A percentile compares a stretch with the other conserved stretches of the same genome.
Conservation (phyloP, 2,888 invertebrate species). For the Nowickia ferox region DNA sequence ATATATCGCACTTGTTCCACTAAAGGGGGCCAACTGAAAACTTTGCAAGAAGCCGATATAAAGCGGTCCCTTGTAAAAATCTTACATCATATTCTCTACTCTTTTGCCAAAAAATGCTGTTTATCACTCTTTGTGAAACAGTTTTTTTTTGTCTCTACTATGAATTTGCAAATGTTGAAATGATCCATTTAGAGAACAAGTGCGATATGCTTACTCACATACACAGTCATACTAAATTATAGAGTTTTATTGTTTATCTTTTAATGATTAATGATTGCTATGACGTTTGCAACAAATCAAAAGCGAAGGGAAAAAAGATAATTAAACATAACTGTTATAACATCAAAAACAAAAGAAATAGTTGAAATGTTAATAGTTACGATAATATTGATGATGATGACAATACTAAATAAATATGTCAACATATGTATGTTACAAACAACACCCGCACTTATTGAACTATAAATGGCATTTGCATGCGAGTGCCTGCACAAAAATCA, state of each 20-base stretch:
- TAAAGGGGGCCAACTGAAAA: no score
- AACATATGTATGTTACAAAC: constrained; percentile 33
- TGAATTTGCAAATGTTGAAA: no score
- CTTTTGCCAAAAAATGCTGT: no score
- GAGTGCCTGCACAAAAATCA: not conserved
- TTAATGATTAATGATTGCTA: constrained; percentile 53
- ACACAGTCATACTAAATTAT: not conserved
- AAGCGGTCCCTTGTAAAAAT: no score
- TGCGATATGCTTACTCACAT: not conserved
- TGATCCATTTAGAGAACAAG: no score
- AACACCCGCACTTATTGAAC: not conserved
- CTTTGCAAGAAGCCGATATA: no score
- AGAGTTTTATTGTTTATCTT: not conserved
- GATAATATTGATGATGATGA: constrained; percentile 18
- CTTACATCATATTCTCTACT: no score
- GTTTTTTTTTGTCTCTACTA: no score
- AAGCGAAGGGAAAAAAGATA: constrained; percentile 26
- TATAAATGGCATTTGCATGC: not conserved
- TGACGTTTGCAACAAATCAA: constrained; percentile 39
- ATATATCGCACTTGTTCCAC: not conserved
- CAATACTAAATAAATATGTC: constrained; percentile 11
- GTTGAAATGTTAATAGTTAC: constrained; percentile 27
- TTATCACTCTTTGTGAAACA: no score
- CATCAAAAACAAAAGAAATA: constrained; percentile 18
- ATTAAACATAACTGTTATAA: constrained; percentile 10